Evolutionary conservation across 2,797 vertebrate species (phyloP).

Genomic region (Anas flavirostris): DNA sequence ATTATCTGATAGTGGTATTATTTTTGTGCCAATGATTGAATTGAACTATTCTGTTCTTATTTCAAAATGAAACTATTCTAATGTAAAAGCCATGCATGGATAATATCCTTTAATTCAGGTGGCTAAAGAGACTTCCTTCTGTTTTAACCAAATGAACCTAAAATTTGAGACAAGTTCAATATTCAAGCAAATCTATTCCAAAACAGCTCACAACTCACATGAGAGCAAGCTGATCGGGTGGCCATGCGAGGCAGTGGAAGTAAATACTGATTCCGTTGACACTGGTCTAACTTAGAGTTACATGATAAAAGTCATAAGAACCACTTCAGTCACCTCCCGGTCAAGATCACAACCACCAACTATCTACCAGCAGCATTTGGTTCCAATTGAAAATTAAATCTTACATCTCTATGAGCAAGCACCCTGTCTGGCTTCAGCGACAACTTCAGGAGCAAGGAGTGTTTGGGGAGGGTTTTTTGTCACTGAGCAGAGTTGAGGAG

Average conservation of each 20-base stretch:
- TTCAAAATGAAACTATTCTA: constrained; percentile 31
- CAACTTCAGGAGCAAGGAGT: neutral
- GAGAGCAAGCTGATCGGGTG: neutral
- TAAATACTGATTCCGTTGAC: neutral
- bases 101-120: constrained; percentile 2
- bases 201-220: neutral
- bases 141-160: constrained; percentile 8
- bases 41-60: constrained; percentile 28
- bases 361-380: neutral
- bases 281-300: neutral
- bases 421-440: neutral
- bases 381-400: neutral
- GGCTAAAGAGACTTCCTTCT: constrained; percentile 7
- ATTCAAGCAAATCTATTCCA: neutral
- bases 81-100: constrained; percentile 11
- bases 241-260: neutral
- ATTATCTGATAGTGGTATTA: constrained; percentile 43
- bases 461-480: neutral
- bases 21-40: constrained; percentile 42
- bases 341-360: neutral
- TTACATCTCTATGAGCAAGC: neutral
- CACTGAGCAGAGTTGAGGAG: neutral
- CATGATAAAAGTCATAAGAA: neutral
- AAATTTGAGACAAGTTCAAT: neutral
- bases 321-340: neutral